phyloP scores from a whole-genome alignment of 2,888 invertebrate genomes.

The Lydus trimaculatus region DNA sequence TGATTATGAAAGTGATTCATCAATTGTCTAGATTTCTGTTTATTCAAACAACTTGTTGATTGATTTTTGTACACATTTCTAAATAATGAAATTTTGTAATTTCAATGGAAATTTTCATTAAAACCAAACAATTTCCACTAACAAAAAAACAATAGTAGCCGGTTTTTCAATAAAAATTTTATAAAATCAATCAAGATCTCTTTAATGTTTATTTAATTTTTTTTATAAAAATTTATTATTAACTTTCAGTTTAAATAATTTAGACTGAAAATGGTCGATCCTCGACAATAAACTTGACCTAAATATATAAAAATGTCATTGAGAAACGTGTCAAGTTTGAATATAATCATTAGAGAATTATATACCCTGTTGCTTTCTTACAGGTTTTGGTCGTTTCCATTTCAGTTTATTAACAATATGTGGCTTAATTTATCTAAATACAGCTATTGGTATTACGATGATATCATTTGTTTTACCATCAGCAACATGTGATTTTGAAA shows the following conservation, averaged over 20 bases:
- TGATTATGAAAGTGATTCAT: neutral
- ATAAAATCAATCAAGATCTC: no score
- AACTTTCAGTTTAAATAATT: no score
- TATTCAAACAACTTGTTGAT: slow-evolving; percentile 4
- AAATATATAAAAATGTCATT: neutral
- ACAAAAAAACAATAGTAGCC: no score
- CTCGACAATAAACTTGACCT: slow-evolving; percentile 1
- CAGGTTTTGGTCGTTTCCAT: slow-evolving; percentile 87
- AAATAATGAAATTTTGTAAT: neutral
- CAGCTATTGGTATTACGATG: slow-evolving; percentile 81
- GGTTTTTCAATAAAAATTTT: no score
- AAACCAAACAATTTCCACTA: neutral
- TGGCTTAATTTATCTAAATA: slow-evolving; percentile 83
- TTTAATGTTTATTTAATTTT: no score
- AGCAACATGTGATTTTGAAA: slow-evolving; percentile 81
- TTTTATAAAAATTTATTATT: no score
- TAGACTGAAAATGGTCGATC: no score
- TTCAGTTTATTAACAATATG: slow-evolving; percentile 76
- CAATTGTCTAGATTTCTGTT: neutral
- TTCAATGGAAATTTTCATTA: neutral
- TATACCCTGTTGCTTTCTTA: slow-evolving; percentile 14
- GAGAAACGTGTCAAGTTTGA: neutral
- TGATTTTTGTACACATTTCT: neutral
- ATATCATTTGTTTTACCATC: slow-evolving; percentile 85
- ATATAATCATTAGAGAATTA: neutral